phyloP scores from a whole-genome alignment of 2,888 invertebrate species.

The Brachyopa scutellaris region DNA sequence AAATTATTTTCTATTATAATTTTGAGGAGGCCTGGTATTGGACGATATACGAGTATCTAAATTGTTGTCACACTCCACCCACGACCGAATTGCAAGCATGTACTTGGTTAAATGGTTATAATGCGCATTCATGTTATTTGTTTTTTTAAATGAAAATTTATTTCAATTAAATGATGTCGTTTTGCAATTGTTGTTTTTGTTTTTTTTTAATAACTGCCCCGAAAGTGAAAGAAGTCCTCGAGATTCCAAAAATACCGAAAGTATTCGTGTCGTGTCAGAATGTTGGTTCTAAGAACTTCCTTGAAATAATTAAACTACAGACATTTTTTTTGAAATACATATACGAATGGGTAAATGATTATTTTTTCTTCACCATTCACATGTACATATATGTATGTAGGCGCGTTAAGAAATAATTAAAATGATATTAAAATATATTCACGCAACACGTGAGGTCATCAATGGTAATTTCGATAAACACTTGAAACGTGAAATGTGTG shows the following conservation, averaged over 20 bases:
- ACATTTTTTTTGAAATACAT: no score
- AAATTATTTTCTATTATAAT: slow-evolving; percentile 61
- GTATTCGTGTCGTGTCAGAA: slow-evolving; percentile 34
- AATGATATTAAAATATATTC: slow-evolving; percentile 36
- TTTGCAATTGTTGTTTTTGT: slow-evolving; percentile 13
- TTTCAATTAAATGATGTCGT: slow-evolving; percentile 62
- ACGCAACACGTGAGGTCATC: slow-evolving; percentile 57
- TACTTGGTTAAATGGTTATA: slow-evolving; percentile 54
- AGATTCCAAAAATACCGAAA: slow-evolving; percentile 54
- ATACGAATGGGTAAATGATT: no score
- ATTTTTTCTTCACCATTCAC: no score
- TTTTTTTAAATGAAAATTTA: slow-evolving; percentile 67
- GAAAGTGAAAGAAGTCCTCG: slow-evolving; percentile 45
- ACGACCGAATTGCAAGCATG: slow-evolving; percentile 13
- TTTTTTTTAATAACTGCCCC: slow-evolving; percentile 19
- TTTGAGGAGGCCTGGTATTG: slow-evolving; percentile 21
- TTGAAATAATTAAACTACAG: slow-evolving; percentile 49
- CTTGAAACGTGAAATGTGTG: slow-evolving; percentile 40
- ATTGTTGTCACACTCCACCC: slow-evolving; percentile 53
- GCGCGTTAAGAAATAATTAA: no score
- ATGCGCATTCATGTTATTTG: slow-evolving; percentile 46
- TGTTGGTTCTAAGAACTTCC: slow-evolving; percentile 48
- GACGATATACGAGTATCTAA: slow-evolving; percentile 52
- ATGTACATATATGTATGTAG: no score
- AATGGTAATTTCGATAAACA: slow-evolving; percentile 41